These are phyloP conservation scores for Osmerus eperlanus DNA, from an alignment of 2,113 vertebrate genomes.

Conservation along the genomic window DNA sequence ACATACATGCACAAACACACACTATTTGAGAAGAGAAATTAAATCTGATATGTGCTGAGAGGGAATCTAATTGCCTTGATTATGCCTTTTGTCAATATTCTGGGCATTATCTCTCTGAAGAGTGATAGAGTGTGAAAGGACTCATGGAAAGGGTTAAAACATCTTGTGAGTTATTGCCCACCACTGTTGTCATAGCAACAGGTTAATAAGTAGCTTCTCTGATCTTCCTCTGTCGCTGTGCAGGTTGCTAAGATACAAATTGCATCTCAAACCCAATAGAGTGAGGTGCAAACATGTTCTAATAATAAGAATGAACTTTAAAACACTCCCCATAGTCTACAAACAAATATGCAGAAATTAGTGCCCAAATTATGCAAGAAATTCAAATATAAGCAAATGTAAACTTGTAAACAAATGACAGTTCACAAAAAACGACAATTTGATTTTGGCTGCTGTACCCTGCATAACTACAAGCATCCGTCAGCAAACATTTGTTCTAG, in stretches of 20 bases:
- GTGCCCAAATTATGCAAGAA: constrained; percentile 9
- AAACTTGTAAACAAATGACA: constrained; percentile 1
- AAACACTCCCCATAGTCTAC: constrained; percentile 27
- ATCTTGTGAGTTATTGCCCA: constrained; percentile 71
- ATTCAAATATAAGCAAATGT: constrained; percentile 9
- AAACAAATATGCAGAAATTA: constrained; percentile 12
- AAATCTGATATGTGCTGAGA: constrained; percentile 33
- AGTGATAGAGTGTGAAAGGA: constrained; percentile 43
- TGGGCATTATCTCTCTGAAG: constrained; percentile 46
- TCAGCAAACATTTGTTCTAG: no score
- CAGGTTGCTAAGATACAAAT: constrained; percentile 77
- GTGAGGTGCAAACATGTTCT: constrained; percentile 61
- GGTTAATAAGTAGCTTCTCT: constrained; percentile 76
- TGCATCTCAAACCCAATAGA: constrained; percentile 52
- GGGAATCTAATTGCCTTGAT: constrained; percentile 41
- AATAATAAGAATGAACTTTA: constrained; percentile 57
- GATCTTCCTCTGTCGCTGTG: constrained; percentile 66
- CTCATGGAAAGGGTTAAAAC: constrained; percentile 63
- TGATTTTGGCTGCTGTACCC: no score
- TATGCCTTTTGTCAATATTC: constrained; percentile 41
- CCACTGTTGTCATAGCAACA: constrained; percentile 78
- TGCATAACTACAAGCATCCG: no score
- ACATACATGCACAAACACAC: constrained; percentile 15
- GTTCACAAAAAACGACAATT: constrained; percentile 2
- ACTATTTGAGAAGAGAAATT: constrained; percentile 11